phyloP scores from a whole-genome alignment of 2,888 invertebrate species.

The Drosophila seclusa region DNA sequence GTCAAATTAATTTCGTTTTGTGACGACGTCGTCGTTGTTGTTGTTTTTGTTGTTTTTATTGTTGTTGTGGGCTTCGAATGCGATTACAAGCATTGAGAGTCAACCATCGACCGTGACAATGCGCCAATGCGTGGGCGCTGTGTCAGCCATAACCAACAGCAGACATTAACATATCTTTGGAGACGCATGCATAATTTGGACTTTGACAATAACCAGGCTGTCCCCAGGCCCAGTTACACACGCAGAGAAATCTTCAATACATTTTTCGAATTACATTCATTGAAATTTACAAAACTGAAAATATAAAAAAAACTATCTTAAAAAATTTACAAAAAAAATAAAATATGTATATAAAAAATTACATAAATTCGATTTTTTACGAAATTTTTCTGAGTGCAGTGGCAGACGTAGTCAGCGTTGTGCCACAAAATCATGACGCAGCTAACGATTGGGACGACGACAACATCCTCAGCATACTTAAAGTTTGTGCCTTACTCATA shows the following conservation, averaged over 20 bases:
- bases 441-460: slow-evolving; percentile 38
- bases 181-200: slow-evolving; percentile 77
- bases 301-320: too few relatives aligned
- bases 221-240: not conserved
- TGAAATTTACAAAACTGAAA: not conserved
- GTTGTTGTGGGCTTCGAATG: slow-evolving; percentile 23
- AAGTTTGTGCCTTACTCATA: slow-evolving; percentile 54
- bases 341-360: too few relatives aligned
- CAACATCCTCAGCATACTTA: slow-evolving; percentile 74
- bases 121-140: slow-evolving; percentile 73
- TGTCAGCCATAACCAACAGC: slow-evolving; percentile 60
- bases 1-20: slow-evolving; percentile 78
- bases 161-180: slow-evolving; percentile 69
- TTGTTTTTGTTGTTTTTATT: slow-evolving; percentile 9
- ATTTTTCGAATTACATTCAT: not conserved
- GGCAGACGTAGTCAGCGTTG: not conserved
- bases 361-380: not conserved
- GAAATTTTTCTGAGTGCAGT: not conserved
- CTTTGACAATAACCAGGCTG: slow-evolving; percentile 63
- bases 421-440: slow-evolving; percentile 45
- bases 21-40: slow-evolving; percentile 56
- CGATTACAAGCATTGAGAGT: slow-evolving; percentile 29
- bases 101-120: slow-evolving; percentile 59
- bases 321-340: too few relatives aligned
- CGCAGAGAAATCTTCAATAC: not conserved